A percentile compares a stretch with the other conserved stretches of the same genome.
phyloP scores from a whole-genome alignment of 2,113 vertebrate species.

The Camarhynchus parvulus region DNA sequence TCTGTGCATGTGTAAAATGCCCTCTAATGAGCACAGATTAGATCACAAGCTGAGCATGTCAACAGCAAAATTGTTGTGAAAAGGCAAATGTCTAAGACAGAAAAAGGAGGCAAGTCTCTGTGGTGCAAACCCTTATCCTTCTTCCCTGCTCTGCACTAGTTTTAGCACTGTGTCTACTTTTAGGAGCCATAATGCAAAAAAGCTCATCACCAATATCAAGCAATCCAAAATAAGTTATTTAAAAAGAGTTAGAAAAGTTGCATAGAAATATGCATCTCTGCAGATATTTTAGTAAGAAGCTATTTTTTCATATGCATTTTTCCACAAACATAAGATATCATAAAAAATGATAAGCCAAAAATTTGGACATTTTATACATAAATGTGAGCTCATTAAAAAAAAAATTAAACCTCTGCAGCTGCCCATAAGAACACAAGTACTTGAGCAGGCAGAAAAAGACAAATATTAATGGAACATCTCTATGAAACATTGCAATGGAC shows the following conservation, averaged over 20 bases:
- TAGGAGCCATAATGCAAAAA: neutral
- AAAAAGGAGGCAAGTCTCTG: neutral
- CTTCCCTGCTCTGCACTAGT: neutral
- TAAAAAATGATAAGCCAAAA: neutral
- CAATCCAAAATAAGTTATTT: neutral
- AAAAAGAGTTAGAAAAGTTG: neutral
- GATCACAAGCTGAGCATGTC: neutral
- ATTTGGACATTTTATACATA: neutral
- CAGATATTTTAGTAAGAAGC: neutral
- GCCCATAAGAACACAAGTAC: neutral
- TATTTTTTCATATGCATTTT: neutral
- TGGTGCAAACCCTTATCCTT: neutral
- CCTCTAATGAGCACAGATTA: constrained; percentile 1
- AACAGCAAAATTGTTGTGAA: neutral
- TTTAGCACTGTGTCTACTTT: neutral
- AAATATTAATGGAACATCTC: neutral
- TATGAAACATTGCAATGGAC: neutral
- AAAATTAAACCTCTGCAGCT: neutral
- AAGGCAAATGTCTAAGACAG: neutral
- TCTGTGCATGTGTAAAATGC: neutral
- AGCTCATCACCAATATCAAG: neutral
- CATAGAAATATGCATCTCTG: neutral
- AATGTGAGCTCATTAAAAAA: neutral
- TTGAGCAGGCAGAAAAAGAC: neutral
- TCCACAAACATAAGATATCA: neutral